These are phyloP conservation scores for Hybos culiciformis DNA, from an alignment of 2,888 invertebrate genomes.

Conservation along the genomic window DNA sequence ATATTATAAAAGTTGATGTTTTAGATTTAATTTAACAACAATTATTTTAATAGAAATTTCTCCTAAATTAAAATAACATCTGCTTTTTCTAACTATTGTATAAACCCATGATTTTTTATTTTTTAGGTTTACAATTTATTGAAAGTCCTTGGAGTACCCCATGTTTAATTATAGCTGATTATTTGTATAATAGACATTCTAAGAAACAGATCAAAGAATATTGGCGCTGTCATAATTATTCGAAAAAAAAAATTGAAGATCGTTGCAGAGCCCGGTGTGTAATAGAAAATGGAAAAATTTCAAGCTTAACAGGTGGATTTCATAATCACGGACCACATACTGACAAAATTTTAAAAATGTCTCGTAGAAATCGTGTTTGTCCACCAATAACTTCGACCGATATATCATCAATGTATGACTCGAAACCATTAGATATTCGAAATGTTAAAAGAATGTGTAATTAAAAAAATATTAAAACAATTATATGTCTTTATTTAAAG, in stretches of 20 bases:
- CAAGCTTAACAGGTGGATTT: constrained; percentile 29
- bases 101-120: constrained; percentile 4
- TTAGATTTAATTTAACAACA: no score
- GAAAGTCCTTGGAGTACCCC: constrained; percentile 36
- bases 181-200: constrained; percentile 35
- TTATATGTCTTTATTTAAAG: no score
- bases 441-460: no score
- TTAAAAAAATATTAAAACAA: no score
- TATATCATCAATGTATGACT: no score
- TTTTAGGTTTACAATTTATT: constrained; percentile 29
- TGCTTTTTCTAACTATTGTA: constrained; percentile 1
- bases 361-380: constrained; percentile 25
- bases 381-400: no score
- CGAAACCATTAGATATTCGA: no score
- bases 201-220: constrained; percentile 34
- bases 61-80: no score
- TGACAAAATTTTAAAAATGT: constrained; percentile 33
- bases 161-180: constrained; percentile 31
- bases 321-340: constrained; percentile 35
- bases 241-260: constrained; percentile 29
- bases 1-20: no score
- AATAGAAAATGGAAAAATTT: constrained; percentile 30
- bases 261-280: constrained; percentile 36
- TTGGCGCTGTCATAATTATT: constrained; percentile 37
- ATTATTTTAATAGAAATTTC: no score